Evolutionary conservation across 2,888 invertebrate species (phyloP).

Genomic region (Tinea pellionella): DNA sequence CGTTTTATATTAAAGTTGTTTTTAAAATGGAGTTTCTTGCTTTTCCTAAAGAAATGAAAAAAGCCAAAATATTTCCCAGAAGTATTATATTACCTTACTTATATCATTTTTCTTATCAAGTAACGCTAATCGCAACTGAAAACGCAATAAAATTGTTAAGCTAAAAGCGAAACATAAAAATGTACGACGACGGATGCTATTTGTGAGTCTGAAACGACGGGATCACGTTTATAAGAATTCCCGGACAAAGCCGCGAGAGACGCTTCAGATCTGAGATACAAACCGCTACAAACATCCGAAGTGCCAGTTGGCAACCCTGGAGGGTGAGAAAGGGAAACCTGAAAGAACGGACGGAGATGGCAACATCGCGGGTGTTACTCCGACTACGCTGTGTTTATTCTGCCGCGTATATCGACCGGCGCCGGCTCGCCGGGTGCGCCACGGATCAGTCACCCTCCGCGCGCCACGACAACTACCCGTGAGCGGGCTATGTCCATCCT

Average conservation of each 20-base stretch:
- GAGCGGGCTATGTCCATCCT: conserved; percentile 35
- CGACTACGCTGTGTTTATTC: conserved; percentile 64
- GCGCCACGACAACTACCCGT: conserved; percentile 30
- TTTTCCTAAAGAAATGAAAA: not conserved
- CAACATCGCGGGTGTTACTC: conserved; percentile 41
- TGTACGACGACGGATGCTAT: conserved; percentile 20
- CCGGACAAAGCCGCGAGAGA: conserved; percentile 20
- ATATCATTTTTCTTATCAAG: not conserved
- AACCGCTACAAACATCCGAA: conserved; percentile 35
- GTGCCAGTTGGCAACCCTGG: conserved; percentile 25
- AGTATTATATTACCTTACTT: not conserved
- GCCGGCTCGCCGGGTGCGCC: conserved; percentile 29
- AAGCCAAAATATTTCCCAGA: not conserved
- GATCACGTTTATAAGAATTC: conserved; percentile 21
- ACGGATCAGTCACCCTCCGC: conserved; percentile 40
- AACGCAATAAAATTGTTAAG: conserved; percentile 18
- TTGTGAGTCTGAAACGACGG: conserved; percentile 24
- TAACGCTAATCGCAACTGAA: not conserved
- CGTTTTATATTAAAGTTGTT: not conserved
- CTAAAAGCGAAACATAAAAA: conserved; percentile 23
- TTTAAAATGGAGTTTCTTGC: not conserved
- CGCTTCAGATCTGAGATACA: conserved; percentile 26
- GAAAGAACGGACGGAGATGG: conserved; percentile 26
- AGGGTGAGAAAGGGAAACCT: not conserved
- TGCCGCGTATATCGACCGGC: conserved; percentile 64